phyloP scores from a whole-genome alignment of 2,888 invertebrate genomes.

The Drosophila sordidula region DNA sequence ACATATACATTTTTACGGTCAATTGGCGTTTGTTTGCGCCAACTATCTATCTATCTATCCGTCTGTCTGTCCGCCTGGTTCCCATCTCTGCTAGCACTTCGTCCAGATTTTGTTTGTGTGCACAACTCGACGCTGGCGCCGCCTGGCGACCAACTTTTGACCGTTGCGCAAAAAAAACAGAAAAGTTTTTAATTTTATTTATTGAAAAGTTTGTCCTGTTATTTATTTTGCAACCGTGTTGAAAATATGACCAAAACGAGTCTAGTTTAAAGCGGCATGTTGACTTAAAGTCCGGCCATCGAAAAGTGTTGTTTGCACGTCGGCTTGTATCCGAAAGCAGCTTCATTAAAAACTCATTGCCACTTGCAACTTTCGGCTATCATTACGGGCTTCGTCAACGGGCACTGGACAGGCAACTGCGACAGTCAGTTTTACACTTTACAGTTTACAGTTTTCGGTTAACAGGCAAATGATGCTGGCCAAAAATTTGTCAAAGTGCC shows the following conservation, averaged over 20 bases:
- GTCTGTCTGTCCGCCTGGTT: constrained; percentile 3
- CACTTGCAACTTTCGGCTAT: constrained; percentile 65
- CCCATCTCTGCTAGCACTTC: constrained; percentile 18
- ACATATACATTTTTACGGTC: constrained; percentile 76
- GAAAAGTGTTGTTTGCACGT: constrained; percentile 40
- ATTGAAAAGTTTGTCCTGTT: constrained; percentile 79
- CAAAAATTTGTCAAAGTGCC: constrained; percentile 60
- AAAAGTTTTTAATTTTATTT: constrained; percentile 81
- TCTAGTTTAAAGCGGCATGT: constrained; percentile 31
- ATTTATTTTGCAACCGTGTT: constrained; percentile 74
- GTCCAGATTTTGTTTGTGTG: constrained; percentile 51
- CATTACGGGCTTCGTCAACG: constrained; percentile 47
- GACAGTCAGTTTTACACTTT: constrained; percentile 28
- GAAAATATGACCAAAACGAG: constrained; percentile 65
- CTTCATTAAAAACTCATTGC: constrained; percentile 79
- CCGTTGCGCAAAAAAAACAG: constrained; percentile 39
- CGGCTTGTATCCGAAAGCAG: constrained; percentile 13
- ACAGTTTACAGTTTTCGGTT: constrained; percentile 30
- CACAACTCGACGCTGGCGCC: constrained; percentile 58
- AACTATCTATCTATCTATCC: constrained; percentile 1
- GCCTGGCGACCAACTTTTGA: constrained; percentile 76
- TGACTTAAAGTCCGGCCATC: constrained; percentile 43
- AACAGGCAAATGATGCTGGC: constrained; percentile 56
- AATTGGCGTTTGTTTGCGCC: constrained; percentile 76
- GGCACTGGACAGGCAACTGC: constrained; percentile 41